Evolutionary conservation across 1,140 invertebrate genomes (phyloP).

Genomic region (Eriocheir sinensis): DNA sequence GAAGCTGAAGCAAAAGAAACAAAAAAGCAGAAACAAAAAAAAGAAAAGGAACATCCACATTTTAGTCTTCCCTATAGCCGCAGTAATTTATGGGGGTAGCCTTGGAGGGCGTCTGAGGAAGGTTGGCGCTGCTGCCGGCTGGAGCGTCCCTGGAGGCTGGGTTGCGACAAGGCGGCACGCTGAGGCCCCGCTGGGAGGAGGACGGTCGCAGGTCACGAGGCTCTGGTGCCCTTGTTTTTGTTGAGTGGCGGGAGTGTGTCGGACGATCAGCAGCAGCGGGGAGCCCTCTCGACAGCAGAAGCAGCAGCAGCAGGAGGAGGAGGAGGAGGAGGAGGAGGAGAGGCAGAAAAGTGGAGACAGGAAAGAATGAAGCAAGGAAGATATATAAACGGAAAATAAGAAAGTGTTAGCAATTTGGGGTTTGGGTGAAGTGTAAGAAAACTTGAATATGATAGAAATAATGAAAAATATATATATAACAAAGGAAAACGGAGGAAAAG

Average conservation of each 20-base stretch:
- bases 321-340: background rate
- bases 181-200: background rate
- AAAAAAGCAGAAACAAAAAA: too few relatives aligned
- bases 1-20: background rate
- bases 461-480: too few relatives aligned
- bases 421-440: too few relatives aligned
- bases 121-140: too few relatives aligned
- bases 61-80: background rate
- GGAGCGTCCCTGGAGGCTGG: background rate
- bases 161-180: background rate
- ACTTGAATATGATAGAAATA: too few relatives aligned
- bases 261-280: background rate
- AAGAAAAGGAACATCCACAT: too few relatives aligned
- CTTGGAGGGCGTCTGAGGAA: background rate
- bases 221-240: conserved; percentile 1
- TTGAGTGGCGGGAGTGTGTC: background rate
- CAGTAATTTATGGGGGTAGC: background rate
- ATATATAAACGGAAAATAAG: too few relatives aligned
- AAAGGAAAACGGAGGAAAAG: too few relatives aligned
- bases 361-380: background rate
- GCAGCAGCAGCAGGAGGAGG: background rate
- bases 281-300: background rate
- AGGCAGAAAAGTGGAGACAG: background rate
- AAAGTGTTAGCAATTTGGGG: too few relatives aligned
- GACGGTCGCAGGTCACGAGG: background rate